A percentile compares a stretch with the other conserved stretches of the same genome.
Evolutionary conservation across 1,140 invertebrate species (phyloP).

Genomic region (Pogonognathellus flavescens): DNA sequence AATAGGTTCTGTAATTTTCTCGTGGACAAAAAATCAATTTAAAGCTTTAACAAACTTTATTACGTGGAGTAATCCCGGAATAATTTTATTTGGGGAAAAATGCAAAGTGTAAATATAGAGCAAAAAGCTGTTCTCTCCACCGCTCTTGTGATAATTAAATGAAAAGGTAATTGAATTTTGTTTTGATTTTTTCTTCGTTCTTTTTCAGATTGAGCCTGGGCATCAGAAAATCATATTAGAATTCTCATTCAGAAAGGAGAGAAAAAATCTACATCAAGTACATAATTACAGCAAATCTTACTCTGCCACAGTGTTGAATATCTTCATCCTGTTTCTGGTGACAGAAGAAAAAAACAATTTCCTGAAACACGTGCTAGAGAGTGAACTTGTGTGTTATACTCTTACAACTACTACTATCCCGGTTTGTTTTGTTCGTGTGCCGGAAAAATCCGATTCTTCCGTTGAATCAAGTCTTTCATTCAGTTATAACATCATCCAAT

Average conservation of each 20-base stretch:
- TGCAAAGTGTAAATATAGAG: constrained; percentile 1
- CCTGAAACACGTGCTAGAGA: constrained; percentile 10
- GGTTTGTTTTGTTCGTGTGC: constrained; percentile 33
- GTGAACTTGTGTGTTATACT: neutral
- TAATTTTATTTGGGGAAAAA: neutral
- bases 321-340: neutral
- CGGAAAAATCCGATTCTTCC: constrained; percentile 49
- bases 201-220: neutral
- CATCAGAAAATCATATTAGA: no score
- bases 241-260: neutral
- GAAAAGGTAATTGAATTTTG: constrained; percentile 8
- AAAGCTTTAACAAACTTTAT: constrained; percentile 16
- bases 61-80: neutral
- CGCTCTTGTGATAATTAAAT: constrained; percentile 18
- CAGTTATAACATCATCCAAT: constrained; percentile 2
- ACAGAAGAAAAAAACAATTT: constrained; percentile 22
- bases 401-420: neutral
- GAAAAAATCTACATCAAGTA: neutral
- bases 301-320: neutral
- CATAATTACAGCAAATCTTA: neutral
- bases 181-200: neutral
- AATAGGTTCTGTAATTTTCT: no score
- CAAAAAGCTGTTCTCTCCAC: neutral
- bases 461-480: constrained; percentile 37
- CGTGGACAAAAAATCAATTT: neutral